Evolutionary conservation across 1,140 invertebrate genomes (phyloP), one percentile per base, ranked within the genome.

Genomic region (Berghia stephanieae): DNA sequence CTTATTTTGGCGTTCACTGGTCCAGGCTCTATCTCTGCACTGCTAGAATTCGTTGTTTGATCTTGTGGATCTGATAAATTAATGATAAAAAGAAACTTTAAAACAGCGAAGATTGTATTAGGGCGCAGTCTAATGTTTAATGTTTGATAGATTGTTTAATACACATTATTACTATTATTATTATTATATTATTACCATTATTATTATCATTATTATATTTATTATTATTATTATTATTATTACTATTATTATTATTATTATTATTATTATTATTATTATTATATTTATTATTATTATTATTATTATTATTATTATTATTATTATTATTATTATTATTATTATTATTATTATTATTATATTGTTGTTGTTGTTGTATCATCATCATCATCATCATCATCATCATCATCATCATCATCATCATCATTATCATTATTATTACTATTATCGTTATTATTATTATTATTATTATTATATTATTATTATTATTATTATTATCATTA

Each of bases 261-360:
- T 67, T 27, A 21, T 44, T 66, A 21, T 75, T 75, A 10, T 75
- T 31, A n/a, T 67, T 38, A 36, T 67, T 38, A 2, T 38, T 34
- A 52, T 52, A 52, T 52, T 49, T 49, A n/a, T 16, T 49, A 49
- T 49, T 13, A 13, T n/a, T 49, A 16, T 49, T 16, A 49, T 49
- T 16, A 13, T 49, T 49, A n/a, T 49, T 13, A 49, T 16, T 13
- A 49, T 13, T 16, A 16, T 13, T 16, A 49, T n/a, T 16, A 49
- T 13, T 16, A 16, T n/a, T n/a, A n/a, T 49, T n/a, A 16, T n/a
- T 49, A n/a, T 49, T 52, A 18, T 24, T 18, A 52, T 16, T 52
- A 52, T 52, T 52, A 52, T 52, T 24, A 24, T 52, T 24, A 24
- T 52, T 24, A 24, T 52, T 24, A 24, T 52, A 16, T 16, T 52